Conservation (phyloP, 64 coral and sea anemone species). For the Montipora cactus region DNA sequence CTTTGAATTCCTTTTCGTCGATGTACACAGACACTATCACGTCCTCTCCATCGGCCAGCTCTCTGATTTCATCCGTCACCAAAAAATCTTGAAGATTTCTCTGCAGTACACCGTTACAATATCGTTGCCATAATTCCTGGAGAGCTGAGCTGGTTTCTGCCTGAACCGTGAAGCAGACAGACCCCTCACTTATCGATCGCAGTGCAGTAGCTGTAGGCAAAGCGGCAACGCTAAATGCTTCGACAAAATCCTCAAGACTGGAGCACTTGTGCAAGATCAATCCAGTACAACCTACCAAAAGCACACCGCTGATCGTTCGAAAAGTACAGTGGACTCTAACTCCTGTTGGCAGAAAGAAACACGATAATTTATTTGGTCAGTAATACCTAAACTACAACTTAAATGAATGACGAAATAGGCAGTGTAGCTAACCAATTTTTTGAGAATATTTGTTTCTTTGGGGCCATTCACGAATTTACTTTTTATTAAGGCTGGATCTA, state of each 20-base stretch:
- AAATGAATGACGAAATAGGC: too few relatives aligned
- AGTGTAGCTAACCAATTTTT: too few relatives aligned
- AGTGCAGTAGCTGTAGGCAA: not conserved
- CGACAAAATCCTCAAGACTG: not conserved
- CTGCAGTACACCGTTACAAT: not conserved
- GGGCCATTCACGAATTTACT: too few relatives aligned
- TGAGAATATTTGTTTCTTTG: too few relatives aligned
- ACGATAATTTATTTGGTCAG: too few relatives aligned
- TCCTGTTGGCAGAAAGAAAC: not conserved
- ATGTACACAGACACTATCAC: not conserved
- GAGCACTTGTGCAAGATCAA: not conserved
- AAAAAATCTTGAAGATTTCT: not conserved
- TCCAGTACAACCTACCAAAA: not conserved
- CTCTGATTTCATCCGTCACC: not conserved
- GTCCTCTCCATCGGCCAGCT: not conserved
- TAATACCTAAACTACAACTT: too few relatives aligned
- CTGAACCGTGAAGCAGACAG: not conserved
- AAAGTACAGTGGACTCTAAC: not conserved
- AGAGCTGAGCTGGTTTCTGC: not conserved
- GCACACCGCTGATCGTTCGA: not conserved
- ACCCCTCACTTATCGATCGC: not conserved
- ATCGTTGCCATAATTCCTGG: not conserved
- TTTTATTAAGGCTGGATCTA: too few relatives aligned
- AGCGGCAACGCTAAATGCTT: not conserved
- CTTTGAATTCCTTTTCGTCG: not conserved